Base-by-base conservation (phyloP, 1,140 invertebrate genomes). In the Drosophila lacertosa region DNA sequence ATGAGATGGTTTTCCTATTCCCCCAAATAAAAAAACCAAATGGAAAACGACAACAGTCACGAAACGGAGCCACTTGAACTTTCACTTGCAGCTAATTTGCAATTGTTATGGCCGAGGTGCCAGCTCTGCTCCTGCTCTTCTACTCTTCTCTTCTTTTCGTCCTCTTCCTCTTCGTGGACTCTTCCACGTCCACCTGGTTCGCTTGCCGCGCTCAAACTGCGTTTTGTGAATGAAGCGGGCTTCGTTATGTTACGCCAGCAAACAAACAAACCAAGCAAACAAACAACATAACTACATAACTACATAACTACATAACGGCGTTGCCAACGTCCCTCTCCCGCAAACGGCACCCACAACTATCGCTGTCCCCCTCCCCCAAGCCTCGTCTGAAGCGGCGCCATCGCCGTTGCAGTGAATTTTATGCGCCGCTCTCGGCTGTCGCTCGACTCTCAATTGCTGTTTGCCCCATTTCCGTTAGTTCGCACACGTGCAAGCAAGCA, bases 161-260 rank as follows among this genome's bases (percentile, higher is more conserved):
- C 4, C 65, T 42, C 51, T 24, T 16, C 16, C n/a, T 6, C 29
- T 35, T 16, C 35, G 53, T 37, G 45, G 68, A 62, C 55, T n/a
- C 55, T 45, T 65, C 72, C 73, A 65, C 69, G 74, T 77, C 70
- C 82, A 68, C 64, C 62, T 57, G 67, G 83, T 57, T 77, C 54
- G 82, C 74, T 62, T 66, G 78, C 63, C 78, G 63, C 73, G 83
- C 74, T 74, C 66, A 69, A 75, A 86, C 83, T 89, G 78, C 81
- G 73, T 82, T 86, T 86, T 86, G 82, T 86, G 82, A 86, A 86
- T 86, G 82, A 71, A 86, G 64, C 57, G 40, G 33, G 58, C 48
- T 82, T 68, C 65, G 79, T 71, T 83, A 82, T 82, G 79, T 84
- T 84, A 58, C n/a, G n/a, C 75, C 75, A 83, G 71, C 74, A 83